These are phyloP conservation scores for Adelognathus sp. DNA, from an alignment of 2,888 invertebrate species.

Conservation along the genomic window DNA sequence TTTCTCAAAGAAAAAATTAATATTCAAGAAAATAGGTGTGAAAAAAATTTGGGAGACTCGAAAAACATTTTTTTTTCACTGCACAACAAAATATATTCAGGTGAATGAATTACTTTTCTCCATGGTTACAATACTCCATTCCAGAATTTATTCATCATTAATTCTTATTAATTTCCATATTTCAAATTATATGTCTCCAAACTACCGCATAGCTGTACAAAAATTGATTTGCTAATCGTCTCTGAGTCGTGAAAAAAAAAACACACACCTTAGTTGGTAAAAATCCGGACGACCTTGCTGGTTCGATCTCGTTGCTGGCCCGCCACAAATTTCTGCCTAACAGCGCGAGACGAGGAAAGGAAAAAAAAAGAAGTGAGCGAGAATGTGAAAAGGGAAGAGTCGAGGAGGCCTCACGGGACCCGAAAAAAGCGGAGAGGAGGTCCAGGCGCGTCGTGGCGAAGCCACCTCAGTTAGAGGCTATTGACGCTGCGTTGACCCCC, in stretches of 20 bases:
- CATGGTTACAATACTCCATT: too few species aligned
- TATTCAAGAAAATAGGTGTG: too few species aligned
- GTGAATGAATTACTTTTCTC: too few species aligned
- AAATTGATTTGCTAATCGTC: not conserved
- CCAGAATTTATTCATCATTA: too few species aligned
- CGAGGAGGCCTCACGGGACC: slow-evolving; percentile 43
- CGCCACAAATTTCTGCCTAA: slow-evolving; percentile 40
- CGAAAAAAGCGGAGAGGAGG: slow-evolving; percentile 55
- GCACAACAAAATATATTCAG: too few species aligned
- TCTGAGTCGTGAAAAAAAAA: not conserved
- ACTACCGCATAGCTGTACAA: too few species aligned
- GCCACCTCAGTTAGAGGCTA: slow-evolving; percentile 69
- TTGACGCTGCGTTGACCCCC: slow-evolving; percentile 62
- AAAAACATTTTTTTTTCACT: too few species aligned
- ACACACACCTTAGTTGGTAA: slow-evolving; percentile 18
- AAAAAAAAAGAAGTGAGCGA: not conserved
- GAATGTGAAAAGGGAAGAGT: slow-evolving; percentile 6
- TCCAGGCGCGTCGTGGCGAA: slow-evolving; percentile 43
- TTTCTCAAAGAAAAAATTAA: too few species aligned
- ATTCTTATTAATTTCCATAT: too few species aligned
- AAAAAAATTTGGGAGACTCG: too few species aligned
- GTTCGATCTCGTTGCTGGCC: slow-evolving; percentile 52
- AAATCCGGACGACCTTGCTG: slow-evolving; percentile 60
- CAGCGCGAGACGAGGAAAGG: not conserved
- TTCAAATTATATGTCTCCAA: too few species aligned